Evolutionary conservation across 2,113 vertebrate genomes (phyloP).

Genomic region (Phoenicopterus ruber): DNA sequence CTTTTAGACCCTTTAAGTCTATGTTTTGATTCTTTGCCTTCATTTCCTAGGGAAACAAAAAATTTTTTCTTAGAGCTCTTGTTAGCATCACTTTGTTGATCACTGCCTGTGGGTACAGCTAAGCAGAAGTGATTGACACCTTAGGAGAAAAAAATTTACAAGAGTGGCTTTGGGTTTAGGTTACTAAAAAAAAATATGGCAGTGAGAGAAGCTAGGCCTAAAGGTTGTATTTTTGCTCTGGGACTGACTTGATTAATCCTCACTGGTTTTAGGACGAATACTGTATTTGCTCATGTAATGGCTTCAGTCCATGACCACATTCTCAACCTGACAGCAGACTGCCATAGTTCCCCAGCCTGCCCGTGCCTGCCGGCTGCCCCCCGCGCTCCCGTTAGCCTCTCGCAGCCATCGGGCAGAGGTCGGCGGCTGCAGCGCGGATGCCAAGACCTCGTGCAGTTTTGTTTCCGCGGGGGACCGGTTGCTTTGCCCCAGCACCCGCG

Average conservation of each 20-base stretch:
- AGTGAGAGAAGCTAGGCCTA: neutral
- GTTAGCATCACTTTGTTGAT: neutral
- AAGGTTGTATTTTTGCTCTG: neutral
- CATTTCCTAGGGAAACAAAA: neutral
- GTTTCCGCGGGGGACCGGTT: neutral
- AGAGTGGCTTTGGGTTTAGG: neutral
- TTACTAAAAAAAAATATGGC: neutral
- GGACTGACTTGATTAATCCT: neutral
- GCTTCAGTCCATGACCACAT: neutral
- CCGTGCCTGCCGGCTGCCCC: neutral
- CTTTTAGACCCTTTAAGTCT: neutral
- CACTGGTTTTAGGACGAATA: neutral
- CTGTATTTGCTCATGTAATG: neutral
- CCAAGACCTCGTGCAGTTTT: rapidly evolving
- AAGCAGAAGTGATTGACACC: neutral
- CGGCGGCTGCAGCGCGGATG: rapidly evolving
- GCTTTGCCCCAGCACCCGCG: neutral
- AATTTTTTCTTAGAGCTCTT: neutral
- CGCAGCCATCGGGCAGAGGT: neutral
- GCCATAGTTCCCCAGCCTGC: neutral
- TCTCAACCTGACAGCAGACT: neutral
- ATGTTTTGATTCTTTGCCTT: neutral
- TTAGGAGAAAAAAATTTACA: neutral
- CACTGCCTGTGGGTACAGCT: neutral
- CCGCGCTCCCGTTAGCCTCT: rapidly evolving